These are phyloP conservation scores for Bolborhynchus lineola DNA, from an alignment of 2,113 vertebrate species.

Conservation along the genomic window DNA sequence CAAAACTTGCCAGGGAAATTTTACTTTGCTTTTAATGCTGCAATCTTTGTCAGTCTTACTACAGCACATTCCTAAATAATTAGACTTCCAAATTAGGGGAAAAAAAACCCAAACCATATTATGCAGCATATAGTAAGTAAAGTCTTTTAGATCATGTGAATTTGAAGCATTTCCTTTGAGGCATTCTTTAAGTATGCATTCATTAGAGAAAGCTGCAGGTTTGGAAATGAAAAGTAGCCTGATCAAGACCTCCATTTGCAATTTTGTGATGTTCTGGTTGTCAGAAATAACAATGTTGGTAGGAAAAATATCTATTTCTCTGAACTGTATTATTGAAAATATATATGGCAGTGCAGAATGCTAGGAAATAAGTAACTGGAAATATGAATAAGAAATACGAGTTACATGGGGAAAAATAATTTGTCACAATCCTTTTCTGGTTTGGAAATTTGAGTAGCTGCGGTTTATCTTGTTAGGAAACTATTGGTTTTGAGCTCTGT, in stretches of 20 bases:
- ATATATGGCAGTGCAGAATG: not conserved
- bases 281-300: not conserved
- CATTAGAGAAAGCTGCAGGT: not conserved
- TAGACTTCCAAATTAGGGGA: not conserved
- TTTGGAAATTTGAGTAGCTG: slow-evolving; percentile 1
- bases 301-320: not conserved
- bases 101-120: not conserved
- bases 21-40: not conserved
- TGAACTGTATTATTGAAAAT: not conserved
- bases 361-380: slow-evolving; percentile 17
- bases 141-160: slow-evolving; percentile 1
- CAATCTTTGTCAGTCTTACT: not conserved
- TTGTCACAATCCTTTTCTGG: not conserved
- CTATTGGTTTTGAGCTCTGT: not conserved
- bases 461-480: not conserved
- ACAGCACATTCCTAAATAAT: not conserved
- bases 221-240: slow-evolving; percentile 12
- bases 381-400: not conserved
- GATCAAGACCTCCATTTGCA: slow-evolving; percentile 3
- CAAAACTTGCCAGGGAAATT: not conserved
- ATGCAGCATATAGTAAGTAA: not conserved
- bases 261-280: slow-evolving; percentile 1
- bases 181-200: not conserved
- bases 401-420: not conserved
- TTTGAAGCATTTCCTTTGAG: slow-evolving; percentile 56